phyloP scores from a whole-genome alignment of 1,140 invertebrate genomes.

The Drosophila pseudoobscura region DNA sequence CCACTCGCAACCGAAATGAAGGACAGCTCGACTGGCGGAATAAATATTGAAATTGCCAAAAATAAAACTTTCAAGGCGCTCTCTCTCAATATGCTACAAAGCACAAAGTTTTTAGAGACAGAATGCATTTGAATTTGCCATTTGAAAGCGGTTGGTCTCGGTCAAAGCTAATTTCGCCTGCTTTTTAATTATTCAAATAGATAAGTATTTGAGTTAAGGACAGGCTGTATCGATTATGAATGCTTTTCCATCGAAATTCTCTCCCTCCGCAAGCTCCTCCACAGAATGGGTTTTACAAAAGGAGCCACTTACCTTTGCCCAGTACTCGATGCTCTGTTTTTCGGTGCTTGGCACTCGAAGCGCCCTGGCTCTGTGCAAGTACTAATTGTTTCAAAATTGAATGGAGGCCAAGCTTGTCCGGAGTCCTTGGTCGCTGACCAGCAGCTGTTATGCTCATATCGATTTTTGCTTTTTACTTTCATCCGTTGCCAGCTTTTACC shows the following conservation, averaged over 20 bases:
- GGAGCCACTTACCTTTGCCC: background rate
- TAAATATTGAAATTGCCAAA: constrained; percentile 62
- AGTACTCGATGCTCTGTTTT: constrained; percentile 24
- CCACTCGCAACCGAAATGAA: constrained; percentile 39
- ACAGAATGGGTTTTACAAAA: background rate
- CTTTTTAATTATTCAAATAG: constrained; percentile 48
- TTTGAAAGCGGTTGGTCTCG: constrained; percentile 25
- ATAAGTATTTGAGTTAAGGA: constrained; percentile 15
- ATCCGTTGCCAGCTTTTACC: constrained; percentile 26
- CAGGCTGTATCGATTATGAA: too few species aligned
- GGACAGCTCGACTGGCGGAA: constrained; percentile 49
- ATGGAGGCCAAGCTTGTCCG: constrained; percentile 24
- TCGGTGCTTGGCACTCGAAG: constrained; percentile 34
- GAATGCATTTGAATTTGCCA: constrained; percentile 15
- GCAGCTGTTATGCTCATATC: constrained; percentile 13
- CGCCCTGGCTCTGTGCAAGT: constrained; percentile 12
- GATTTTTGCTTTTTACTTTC: constrained; percentile 35
- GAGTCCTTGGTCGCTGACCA: constrained; percentile 26
- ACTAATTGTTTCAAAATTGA: constrained; percentile 45
- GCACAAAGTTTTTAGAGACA: constrained; percentile 39
- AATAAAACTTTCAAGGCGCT: constrained; percentile 48
- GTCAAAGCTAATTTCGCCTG: constrained; percentile 31
- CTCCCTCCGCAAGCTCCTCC: background rate
- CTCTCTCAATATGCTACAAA: constrained; percentile 44
- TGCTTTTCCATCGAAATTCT: too few species aligned